Evolutionary conservation across 2,888 invertebrate genomes (phyloP).

Genomic region (Platypus cylindrus): DNA sequence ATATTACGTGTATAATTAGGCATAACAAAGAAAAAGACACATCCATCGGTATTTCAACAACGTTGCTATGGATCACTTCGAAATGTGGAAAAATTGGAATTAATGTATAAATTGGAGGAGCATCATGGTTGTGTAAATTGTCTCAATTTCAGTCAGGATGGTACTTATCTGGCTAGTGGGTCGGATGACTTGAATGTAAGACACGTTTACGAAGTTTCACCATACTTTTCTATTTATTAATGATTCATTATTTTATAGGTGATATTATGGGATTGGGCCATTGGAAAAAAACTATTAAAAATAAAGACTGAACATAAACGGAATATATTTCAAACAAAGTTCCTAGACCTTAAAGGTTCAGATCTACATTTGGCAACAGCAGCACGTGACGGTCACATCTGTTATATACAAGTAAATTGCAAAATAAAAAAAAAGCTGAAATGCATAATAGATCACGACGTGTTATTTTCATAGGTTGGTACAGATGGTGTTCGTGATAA

Average conservation of each 20-base stretch:
- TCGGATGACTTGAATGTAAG: constrained; percentile 67
- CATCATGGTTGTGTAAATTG: constrained; percentile 89
- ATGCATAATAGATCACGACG: constrained; percentile 1
- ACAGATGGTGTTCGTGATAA: constrained; percentile 39
- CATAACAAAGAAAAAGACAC: constrained; percentile 32
- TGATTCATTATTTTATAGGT: constrained; percentile 32
- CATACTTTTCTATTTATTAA: background rate
- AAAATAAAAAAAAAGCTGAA: background rate
- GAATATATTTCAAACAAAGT: constrained; percentile 87
- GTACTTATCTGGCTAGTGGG: constrained; percentile 69
- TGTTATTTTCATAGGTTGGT: constrained; percentile 22
- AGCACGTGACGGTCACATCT: constrained; percentile 80
- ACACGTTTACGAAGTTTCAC: background rate
- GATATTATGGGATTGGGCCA: constrained; percentile 85
- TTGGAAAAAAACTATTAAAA: constrained; percentile 48
- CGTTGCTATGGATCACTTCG: constrained; percentile 72
- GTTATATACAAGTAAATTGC: constrained; percentile 11
- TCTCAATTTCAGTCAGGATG: constrained; percentile 74
- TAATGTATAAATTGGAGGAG: constrained; percentile 60
- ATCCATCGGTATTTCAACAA: constrained; percentile 30
- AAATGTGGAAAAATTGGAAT: constrained; percentile 67
- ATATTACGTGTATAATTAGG: too few species aligned
- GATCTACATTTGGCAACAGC: constrained; percentile 79
- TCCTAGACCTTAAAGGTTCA: constrained; percentile 57
- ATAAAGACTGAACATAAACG: constrained; percentile 73